Conservation (phyloP, 2,888 invertebrate species). For the Pherbina coryleti region DNA sequence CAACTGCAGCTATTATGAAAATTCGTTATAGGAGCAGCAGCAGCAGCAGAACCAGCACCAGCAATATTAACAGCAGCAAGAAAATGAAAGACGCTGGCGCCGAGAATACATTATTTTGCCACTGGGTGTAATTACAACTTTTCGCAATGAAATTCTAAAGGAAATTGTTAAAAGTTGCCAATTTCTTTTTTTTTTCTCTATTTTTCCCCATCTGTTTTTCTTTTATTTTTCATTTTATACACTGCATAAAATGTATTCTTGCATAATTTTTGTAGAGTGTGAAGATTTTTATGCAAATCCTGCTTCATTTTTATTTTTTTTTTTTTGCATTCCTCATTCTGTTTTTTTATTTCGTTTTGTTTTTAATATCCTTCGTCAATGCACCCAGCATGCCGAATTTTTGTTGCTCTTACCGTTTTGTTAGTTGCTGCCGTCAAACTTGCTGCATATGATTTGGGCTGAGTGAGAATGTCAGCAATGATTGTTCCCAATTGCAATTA, state of each 20-base stretch:
- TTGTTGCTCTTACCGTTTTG: not conserved
- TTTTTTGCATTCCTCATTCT: not conserved
- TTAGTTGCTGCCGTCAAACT: not conserved
- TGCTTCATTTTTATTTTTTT: not conserved
- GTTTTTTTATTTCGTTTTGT: not conserved
- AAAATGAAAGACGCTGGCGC: not conserved
- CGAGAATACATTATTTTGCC: conserved; percentile 18
- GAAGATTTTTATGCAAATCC: conserved; percentile 28
- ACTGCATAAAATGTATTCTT: not conserved
- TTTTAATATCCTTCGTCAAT: not conserved
- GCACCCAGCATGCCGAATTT: too few species aligned
- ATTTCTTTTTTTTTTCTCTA: conserved; percentile 6
- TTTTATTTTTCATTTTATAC: not conserved
- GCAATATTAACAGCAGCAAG: not conserved
- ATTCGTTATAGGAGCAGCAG: not conserved
- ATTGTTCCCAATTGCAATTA: conserved; percentile 20
- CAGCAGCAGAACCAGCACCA: not conserved
- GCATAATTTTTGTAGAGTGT: not conserved
- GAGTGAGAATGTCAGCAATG: not conserved
- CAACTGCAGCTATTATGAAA: not conserved
- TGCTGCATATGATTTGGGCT: not conserved
- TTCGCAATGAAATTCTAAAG: conserved; percentile 19
- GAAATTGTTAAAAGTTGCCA: conserved; percentile 29
- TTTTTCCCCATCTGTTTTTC: too few species aligned
- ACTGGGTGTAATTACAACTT: conserved; percentile 36